These are phyloP conservation scores for Chiloscyllium plagiosum DNA, from an alignment of 2,113 vertebrate genomes.

Conservation along the genomic window DNA sequence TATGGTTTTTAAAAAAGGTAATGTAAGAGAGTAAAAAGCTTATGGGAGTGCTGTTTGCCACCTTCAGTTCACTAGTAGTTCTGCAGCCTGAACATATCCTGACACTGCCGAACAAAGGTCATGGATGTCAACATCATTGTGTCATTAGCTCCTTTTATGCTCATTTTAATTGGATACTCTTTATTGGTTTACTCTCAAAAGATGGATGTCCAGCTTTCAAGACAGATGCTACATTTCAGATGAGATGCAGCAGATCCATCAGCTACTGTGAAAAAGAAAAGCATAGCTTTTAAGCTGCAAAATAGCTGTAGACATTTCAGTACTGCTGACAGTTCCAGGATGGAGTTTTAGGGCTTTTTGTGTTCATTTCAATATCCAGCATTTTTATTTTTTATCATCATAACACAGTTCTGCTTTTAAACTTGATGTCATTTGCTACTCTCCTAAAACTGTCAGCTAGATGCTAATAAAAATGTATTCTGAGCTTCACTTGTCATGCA, in stretches of 20 bases:
- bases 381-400: not conserved
- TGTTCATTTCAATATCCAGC: not conserved
- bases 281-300: not conserved
- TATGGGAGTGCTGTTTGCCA: not conserved
- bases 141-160: not conserved
- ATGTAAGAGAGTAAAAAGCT: not conserved
- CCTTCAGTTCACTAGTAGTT: conserved; percentile 22
- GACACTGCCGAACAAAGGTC: not conserved
- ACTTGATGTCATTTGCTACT: not conserved
- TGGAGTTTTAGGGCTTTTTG: not conserved
- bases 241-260: not conserved
- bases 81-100: not conserved
- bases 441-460: too few species aligned
- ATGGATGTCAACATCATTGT: not conserved
- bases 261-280: not conserved
- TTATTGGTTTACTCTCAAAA: not conserved
- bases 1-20: not conserved
- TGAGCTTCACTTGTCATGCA: not conserved
- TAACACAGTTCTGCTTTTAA: not conserved
- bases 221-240: not conserved
- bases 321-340: not conserved
- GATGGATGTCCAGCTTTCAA: not conserved
- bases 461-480: not conserved
- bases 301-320: not conserved
- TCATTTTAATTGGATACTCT: not conserved